Evolutionary conservation across 2,888 invertebrate species (phyloP).

Genomic region (Lasioglossum oenotherae): DNA sequence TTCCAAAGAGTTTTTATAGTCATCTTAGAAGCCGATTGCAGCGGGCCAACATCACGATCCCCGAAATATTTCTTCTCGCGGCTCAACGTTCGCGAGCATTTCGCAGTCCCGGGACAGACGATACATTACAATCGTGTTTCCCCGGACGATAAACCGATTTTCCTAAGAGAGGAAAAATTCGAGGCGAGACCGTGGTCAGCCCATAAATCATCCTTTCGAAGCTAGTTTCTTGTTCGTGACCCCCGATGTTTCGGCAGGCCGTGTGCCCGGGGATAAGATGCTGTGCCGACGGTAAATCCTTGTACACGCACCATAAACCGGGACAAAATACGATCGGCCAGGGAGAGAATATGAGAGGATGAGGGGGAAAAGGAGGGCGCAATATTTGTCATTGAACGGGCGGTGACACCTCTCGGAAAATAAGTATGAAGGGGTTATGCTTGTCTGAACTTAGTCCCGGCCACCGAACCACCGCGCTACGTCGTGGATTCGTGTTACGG

Average conservation of each 20-base stretch:
- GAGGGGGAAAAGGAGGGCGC: not conserved
- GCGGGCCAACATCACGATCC: not conserved
- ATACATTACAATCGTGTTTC: slow-evolving; percentile 33
- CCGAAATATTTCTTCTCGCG: not conserved
- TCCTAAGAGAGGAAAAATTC: slow-evolving; percentile 16
- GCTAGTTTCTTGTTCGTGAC: slow-evolving; percentile 1
- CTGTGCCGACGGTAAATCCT: slow-evolving; percentile 29
- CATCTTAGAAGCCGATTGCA: not conserved
- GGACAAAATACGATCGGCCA: slow-evolving; percentile 22
- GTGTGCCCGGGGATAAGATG: slow-evolving; percentile 1
- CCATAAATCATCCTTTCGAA: slow-evolving; percentile 49
- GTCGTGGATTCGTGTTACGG: not conserved
- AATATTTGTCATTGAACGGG: slow-evolving; percentile 19
- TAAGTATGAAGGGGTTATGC: not conserved
- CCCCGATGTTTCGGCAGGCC: slow-evolving; percentile 10
- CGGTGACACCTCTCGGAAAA: not conserved
- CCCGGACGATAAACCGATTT: slow-evolving; percentile 30
- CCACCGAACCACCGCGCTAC: too few relatives aligned
- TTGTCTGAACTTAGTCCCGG: not conserved
- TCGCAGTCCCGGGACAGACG: slow-evolving; percentile 1
- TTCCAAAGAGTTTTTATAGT: not conserved
- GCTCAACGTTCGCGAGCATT: not conserved
- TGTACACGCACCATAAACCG: slow-evolving; percentile 27
- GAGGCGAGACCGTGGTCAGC: slow-evolving; percentile 33
- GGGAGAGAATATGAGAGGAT: not conserved